Percentiles rank a stretch among this genome's conserved stretches.
phyloP scores from a whole-genome alignment of 1,140 invertebrate species.

The Cydia pomonella region DNA sequence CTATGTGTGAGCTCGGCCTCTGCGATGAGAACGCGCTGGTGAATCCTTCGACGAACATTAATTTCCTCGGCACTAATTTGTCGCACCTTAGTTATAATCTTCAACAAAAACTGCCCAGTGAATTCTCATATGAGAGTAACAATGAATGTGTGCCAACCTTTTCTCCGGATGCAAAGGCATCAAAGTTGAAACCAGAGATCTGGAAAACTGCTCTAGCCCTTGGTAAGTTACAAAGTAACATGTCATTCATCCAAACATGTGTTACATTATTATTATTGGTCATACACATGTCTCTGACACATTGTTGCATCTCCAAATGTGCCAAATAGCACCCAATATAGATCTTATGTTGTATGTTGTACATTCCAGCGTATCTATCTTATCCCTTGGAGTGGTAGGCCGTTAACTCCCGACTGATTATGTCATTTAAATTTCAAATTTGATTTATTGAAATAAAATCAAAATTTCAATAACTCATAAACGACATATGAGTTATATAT shows the following conservation, averaged over 20 bases:
- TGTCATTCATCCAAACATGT: slow-evolving; percentile 10
- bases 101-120: slow-evolving; percentile 67
- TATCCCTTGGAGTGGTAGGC: too few relatives aligned
- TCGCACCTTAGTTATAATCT: slow-evolving; percentile 77
- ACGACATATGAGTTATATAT: too few relatives aligned
- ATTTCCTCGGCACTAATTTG: slow-evolving; percentile 76
- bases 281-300: slow-evolving; percentile 12
- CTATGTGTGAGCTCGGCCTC: slow-evolving; percentile 75
- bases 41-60: slow-evolving; percentile 74
- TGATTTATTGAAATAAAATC: too few relatives aligned
- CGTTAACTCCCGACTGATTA: too few relatives aligned
- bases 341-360: not conserved
- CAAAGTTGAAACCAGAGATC: slow-evolving; percentile 76
- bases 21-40: slow-evolving; percentile 62
- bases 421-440: too few relatives aligned
- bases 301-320: slow-evolving; percentile 16
- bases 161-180: slow-evolving; percentile 71
- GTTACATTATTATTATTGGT: not conserved
- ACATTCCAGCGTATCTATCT: not conserved
- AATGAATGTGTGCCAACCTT: slow-evolving; percentile 65
- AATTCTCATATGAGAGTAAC: slow-evolving; percentile 57
- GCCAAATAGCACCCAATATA: slow-evolving; percentile 17
- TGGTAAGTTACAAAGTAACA: slow-evolving; percentile 54
- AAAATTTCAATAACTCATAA: too few relatives aligned
- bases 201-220: slow-evolving; percentile 80